phyloP scores from a whole-genome alignment of 2,888 invertebrate genomes.

The Trachelus troglodyta region DNA sequence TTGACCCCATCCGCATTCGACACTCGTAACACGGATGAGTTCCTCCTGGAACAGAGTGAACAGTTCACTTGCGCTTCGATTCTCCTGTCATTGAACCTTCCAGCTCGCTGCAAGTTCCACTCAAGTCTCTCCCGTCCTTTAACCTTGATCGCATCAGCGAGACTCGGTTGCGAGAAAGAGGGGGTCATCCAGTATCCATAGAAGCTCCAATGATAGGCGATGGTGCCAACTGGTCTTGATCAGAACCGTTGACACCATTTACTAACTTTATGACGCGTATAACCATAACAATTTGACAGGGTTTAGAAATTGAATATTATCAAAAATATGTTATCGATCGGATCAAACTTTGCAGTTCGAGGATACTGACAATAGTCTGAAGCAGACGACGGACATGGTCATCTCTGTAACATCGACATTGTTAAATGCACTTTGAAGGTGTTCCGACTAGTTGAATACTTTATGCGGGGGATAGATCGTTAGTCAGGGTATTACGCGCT shows the following conservation, averaged over 20 bases:
- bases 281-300: neutral
- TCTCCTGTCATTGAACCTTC: constrained; percentile 25
- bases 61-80: constrained; percentile 7
- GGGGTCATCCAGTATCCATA: neutral
- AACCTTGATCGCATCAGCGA: neutral
- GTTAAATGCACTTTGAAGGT: constrained; percentile 8
- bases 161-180: neutral
- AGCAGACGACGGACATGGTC: neutral
- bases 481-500: constrained; percentile 38
- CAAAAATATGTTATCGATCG: neutral
- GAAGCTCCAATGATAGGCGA: neutral
- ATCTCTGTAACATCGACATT: neutral
- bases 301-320: neutral
- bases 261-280: neutral
- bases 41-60: constrained; percentile 1
- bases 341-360: neutral
- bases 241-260: neutral
- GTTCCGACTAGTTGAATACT: constrained; percentile 20
- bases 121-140: constrained; percentile 1
- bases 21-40: neutral
- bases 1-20: neutral
- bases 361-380: neutral
- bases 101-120: neutral
- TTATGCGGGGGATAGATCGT: constrained; percentile 28
- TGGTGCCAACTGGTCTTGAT: neutral